phyloP scores from a whole-genome alignment of 2,113 vertebrate species.

The Antechinus stuartii region DNA sequence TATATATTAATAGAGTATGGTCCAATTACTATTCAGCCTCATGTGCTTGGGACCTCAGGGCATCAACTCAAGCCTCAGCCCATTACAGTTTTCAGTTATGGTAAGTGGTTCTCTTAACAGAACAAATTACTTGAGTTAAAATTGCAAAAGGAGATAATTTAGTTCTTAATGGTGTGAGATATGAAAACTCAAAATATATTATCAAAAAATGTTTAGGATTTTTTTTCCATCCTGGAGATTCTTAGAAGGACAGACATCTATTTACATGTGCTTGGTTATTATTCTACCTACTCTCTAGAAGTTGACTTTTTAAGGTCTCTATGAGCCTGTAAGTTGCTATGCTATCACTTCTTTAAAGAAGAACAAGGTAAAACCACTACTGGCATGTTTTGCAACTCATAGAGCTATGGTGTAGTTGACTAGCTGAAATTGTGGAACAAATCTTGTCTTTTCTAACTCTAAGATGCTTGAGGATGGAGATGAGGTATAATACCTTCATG shows the following conservation, averaged over 20 bases:
- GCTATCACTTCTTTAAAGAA: constrained; percentile 31
- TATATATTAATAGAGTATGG: too few relatives aligned
- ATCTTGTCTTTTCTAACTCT: neutral
- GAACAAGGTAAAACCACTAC: constrained; percentile 2
- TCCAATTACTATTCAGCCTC: too few relatives aligned
- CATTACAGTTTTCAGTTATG: neutral
- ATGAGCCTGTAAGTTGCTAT: neutral
- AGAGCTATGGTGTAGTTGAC: neutral
- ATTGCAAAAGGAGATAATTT: neutral
- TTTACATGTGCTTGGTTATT: neutral
- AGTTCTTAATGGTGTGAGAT: neutral
- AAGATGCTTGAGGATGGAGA: neutral
- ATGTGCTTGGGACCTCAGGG: too few relatives aligned
- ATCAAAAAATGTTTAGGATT: neutral
- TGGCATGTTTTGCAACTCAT: neutral
- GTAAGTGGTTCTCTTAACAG: neutral
- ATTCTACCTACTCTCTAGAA: neutral
- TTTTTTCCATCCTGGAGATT: neutral
- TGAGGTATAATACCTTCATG: neutral
- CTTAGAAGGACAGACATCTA: neutral
- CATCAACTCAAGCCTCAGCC: too few relatives aligned
- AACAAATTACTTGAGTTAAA: neutral
- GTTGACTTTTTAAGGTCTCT: neutral
- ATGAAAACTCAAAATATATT: neutral
- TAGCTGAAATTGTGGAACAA: neutral